Conservation (phyloP, 2,797 vertebrate species). For the Coccyzus lansbergi region DNA sequence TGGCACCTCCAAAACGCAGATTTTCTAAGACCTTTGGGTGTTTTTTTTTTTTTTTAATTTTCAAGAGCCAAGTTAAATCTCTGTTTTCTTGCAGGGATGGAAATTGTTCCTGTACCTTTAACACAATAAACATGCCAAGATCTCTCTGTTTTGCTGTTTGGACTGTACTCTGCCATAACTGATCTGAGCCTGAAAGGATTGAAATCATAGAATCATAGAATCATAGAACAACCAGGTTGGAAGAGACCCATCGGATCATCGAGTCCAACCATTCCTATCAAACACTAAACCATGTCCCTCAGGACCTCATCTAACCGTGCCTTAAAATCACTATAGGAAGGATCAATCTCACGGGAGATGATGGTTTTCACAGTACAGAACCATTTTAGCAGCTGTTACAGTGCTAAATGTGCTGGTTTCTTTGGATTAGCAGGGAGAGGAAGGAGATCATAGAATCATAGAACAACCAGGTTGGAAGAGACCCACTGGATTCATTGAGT, state of each 20-base stretch:
- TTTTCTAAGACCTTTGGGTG: neutral
- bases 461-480: no score
- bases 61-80: neutral
- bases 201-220: no score
- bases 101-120: neutral
- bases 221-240: no score
- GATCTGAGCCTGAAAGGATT: neutral
- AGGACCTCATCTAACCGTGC: no score
- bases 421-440: neutral
- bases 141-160: neutral
- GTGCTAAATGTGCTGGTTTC: neutral
- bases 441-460: no score
- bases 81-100: neutral
- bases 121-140: neutral
- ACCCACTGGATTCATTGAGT: no score
- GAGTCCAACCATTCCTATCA: no score
- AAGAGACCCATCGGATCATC: no score
- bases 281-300: no score
- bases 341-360: fast-evolving
- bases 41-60: neutral
- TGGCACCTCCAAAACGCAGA: neutral
- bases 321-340: neutral
- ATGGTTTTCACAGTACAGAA: neutral
- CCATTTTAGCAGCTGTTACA: neutral
- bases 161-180: neutral